Evolutionary conservation across 2,113 vertebrate genomes (phyloP), one percentile per base, ranked within the genome.

Genomic region (Apodemus speciosus): DNA sequence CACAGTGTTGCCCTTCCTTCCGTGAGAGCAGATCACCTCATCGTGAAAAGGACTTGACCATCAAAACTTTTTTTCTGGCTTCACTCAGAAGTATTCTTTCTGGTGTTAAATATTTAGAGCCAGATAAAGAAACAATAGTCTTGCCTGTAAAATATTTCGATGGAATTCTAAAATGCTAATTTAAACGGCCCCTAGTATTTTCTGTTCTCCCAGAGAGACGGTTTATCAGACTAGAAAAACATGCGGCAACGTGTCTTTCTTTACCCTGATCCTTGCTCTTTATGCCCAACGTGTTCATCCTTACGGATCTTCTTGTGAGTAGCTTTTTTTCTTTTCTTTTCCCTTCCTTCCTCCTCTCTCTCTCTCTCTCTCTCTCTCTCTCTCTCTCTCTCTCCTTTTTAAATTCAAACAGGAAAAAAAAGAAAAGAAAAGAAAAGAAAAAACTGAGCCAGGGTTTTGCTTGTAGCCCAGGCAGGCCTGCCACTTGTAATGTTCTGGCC

Each of bases 31-130:
- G 21, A 20, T 18, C 15, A 20, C 46, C 38, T 23, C 9, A 43
- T 9, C 40, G 15, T 53, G 56, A 79, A 53, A 46, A 40, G 35
- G 38, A 92, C 60, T 60, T 79, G 53, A 66, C 43, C 89, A 32
- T 35, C 71, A 80, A 60, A 62, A 88, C 21, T 85, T n/a, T 46
- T 46, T 84, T 79, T n/a, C 21, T 40, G 51, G 6, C 53, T 88
- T 94, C 60, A 68, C 49, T 87, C 32, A 72, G 53, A 83, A 75
- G 11, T 60, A 64, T 46, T 53, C 9, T 58, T 30, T 66, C 68
- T 72, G 58, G 6, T 71, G 13, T 89, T 91, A 89, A 95, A 35
- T 72, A 60, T 38, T 77, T 69, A 88, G 18, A 85, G 15, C 35
- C 58, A 91, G 72, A 49, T 4, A 35, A 72, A 89, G 56, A 93